Base-by-base conservation (phyloP, 1,140 invertebrate species). In the Trichomalopsis sarcophagae region DNA sequence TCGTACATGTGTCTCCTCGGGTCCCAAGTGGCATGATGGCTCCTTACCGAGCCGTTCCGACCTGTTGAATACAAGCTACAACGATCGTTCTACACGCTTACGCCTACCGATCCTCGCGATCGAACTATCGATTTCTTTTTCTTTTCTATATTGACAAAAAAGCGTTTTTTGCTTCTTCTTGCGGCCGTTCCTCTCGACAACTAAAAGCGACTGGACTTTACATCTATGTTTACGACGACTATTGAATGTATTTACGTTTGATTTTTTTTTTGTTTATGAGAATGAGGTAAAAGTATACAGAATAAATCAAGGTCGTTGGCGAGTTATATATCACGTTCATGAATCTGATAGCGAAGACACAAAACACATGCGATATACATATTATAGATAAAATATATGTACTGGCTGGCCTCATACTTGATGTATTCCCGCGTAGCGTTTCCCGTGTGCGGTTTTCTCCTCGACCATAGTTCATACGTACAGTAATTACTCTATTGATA, bases 1-100 rank as follows among this genome's bases (percentile, higher is more conserved):
- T 97, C 97, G 93, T 98, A 98, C 93, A 97, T 96, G 91, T 97
- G 96, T 66, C 97, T 93, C 74, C 97, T 94, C 76, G 97, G 97
- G 93, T 97, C 97, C 97, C 97, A 97, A 89, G 97, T 97, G 44
- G 96, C 96, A 92, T 95, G 95, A 92, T 97, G 96, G 92, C 95
- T 95, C 87, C 93, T 93, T 90, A 94, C 90, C 82, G 93, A 93
- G 86, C 93, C 92, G 91, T 92, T 91, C 83, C 91, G 91, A 93
- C 93, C 94, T 94, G 91, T 90, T 90, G 88, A 93, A 93, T 90
- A 93, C 89, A 93, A 89, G 90, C 92, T 93, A 93, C 92, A 93
- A 92, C 91, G 88, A 91, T 90, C 87, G 90, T 92, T 91, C 91
- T 91, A 92, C 89, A 89, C 87, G 91, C 30, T 68, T 88, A 88